Evolutionary conservation across 2,888 invertebrate genomes (phyloP), one percentile per base, ranked within the genome.

Genomic region (Melanargia galathea): DNA sequence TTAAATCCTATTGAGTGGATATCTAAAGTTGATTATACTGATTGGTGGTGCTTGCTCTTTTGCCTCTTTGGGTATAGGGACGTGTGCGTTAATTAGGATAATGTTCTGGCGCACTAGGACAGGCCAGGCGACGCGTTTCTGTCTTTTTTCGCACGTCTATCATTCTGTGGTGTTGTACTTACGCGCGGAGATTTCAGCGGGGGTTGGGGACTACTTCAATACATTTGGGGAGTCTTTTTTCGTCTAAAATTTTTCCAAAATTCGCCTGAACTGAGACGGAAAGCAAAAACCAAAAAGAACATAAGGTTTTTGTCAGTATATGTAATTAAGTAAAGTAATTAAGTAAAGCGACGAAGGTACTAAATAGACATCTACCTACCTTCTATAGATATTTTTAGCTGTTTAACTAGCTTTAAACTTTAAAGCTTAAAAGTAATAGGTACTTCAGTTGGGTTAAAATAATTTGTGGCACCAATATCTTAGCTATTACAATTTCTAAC

Each of bases 71-170:
- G 35, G 11, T 30, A 18, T 38, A 18, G 26, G 38, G 38, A 46
- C 20, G 57, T 35, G 33, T 57, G 58, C 63, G 66, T 66, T 70
- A 70, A 70, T 70, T 70, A 70, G 70, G 70, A 70, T 70, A 70
- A 70, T 70, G 70, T 68, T 68, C 69, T 48, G 63, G 64, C 64
- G 63, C 64, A 68, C 68, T 70, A 62, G 70, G 70, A 66, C 70
- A 68, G 54, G 54, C 58, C 61, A 59, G 54, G 60, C 64, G 46
- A 64, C 60, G 67, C 64, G 60, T 64, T 66, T 65, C 43, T 65
- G 67, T 63, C 62, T 62, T 63, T 62, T 64, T 65, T 64, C 57
- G 60, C 64, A 56, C 56, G 62, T 62, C 58, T 57, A 57, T 60
- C 60, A 65, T 65, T 46, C 60, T 60, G 56, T 22, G 60, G 64